phyloP scores from a whole-genome alignment of 2,797 vertebrate genomes.

The Linurgus olivaceus region DNA sequence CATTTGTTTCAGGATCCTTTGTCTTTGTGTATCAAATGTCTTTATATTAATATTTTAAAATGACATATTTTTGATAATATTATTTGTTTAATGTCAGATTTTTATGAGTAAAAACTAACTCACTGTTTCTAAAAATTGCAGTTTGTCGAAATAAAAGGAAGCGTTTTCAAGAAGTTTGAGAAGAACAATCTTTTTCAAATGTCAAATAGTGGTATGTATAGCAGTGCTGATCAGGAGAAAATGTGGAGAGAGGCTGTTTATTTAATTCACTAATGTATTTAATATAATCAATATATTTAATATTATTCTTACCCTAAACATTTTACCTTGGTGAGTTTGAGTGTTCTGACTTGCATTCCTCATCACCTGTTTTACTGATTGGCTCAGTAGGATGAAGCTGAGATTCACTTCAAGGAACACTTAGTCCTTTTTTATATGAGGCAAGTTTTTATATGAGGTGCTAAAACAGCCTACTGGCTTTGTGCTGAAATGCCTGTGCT shows the following conservation, averaged over 20 bases:
- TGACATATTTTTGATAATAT: background rate
- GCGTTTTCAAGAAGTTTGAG: conserved; percentile 98
- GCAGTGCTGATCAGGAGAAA: background rate
- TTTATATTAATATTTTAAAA: background rate
- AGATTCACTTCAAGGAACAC: background rate
- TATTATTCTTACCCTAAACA: background rate
- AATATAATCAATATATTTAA: background rate
- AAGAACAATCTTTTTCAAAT: conserved; percentile 99
- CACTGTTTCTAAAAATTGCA: conserved; percentile 73
- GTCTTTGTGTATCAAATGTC: background rate
- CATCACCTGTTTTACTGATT: background rate
- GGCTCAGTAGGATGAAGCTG: background rate
- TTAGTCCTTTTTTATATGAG: background rate
- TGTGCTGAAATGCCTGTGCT: background rate
- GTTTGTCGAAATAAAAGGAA: conserved; percentile 99
- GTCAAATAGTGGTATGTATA: conserved; percentile 95
- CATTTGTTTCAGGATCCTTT: background rate
- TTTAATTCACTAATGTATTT: background rate
- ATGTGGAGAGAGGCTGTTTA: background rate
- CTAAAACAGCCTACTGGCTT: background rate
- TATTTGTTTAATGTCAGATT: background rate
- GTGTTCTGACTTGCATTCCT: background rate
- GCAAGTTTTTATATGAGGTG: background rate
- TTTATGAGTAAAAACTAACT: background rate
- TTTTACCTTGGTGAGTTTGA: background rate